phyloP scores from a whole-genome alignment of 2,113 vertebrate genomes.

The Microcebus jonahi region DNA sequence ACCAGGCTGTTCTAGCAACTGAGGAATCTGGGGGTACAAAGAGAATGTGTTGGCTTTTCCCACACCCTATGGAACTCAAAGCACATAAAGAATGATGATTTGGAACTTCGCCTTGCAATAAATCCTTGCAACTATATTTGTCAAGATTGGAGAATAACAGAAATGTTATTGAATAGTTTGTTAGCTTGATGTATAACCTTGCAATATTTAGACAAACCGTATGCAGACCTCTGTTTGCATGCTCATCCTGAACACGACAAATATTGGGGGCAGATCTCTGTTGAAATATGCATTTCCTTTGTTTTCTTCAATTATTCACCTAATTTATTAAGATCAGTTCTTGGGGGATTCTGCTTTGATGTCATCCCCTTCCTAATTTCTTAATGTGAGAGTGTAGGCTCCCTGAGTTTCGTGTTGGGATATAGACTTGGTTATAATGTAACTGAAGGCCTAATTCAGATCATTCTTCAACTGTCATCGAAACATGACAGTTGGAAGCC shows the following conservation, averaged over 20 bases:
- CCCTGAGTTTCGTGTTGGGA: not conserved
- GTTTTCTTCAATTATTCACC: not conserved
- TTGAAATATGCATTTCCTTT: conserved; percentile 32
- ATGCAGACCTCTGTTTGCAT: not conserved
- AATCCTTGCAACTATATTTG: not conserved
- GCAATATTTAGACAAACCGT: not conserved
- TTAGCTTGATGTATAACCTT: conserved; percentile 20
- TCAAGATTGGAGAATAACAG: not conserved
- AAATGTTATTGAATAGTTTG: conserved; percentile 4
- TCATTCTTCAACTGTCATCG: not conserved
- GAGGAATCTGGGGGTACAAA: not conserved
- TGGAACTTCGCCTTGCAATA: not conserved
- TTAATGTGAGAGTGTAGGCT: not conserved
- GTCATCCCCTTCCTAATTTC: not conserved
- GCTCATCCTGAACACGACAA: not conserved
- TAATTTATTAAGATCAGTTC: not conserved
- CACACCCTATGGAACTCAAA: not conserved
- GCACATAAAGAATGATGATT: not conserved
- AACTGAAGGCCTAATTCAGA: not conserved
- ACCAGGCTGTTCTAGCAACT: not conserved
- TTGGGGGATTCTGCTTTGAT: not conserved
- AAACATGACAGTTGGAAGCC: not conserved
- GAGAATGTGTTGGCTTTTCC: not conserved
- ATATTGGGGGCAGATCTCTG: not conserved
- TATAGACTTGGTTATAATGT: not conserved